phyloP scores from a whole-genome alignment of 2,113 vertebrate species.

The Triplophysa tibetana region DNA sequence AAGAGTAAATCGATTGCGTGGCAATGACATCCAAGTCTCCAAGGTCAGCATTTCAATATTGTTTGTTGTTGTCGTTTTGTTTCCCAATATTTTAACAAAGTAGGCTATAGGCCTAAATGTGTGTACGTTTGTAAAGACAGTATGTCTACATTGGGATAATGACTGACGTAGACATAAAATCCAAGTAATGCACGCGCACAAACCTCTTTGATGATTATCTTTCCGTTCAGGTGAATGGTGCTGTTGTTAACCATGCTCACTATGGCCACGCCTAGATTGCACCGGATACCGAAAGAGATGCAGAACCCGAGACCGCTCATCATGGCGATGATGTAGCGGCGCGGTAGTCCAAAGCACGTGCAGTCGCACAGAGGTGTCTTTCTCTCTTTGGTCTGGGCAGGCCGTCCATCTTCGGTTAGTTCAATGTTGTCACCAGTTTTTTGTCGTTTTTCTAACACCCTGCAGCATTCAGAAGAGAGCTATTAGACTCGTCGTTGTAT shows the following conservation, averaged over 20 bases:
- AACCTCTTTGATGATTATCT: slow-evolving; percentile 94
- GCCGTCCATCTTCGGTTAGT: slow-evolving; percentile 92
- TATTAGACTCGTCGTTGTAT: neutral
- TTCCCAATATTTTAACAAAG: neutral
- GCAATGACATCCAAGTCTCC: slow-evolving; percentile 2
- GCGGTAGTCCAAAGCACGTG: slow-evolving; percentile 90
- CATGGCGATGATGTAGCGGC: slow-evolving; percentile 97
- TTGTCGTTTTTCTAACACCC: slow-evolving; percentile 88
- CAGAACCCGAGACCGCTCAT: slow-evolving; percentile 98
- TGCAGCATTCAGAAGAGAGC: slow-evolving; percentile 57
- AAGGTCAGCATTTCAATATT: slow-evolving; percentile 26
- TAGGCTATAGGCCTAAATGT: neutral
- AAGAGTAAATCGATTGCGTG: slow-evolving; percentile 29
- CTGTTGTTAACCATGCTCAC: slow-evolving; percentile 99
- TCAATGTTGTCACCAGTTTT: slow-evolving; percentile 90
- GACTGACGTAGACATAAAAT: slow-evolving; percentile 29
- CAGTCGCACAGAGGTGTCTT: slow-evolving; percentile 91
- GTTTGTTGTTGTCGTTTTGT: neutral
- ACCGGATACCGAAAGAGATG: slow-evolving; percentile 98
- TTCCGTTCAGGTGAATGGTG: slow-evolving; percentile 89
- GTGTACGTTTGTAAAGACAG: neutral
- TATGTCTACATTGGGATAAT: neutral
- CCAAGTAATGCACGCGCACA: slow-evolving; percentile 56
- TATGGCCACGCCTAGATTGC: slow-evolving; percentile 97
- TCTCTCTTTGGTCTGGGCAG: slow-evolving; percentile 80